These are phyloP conservation scores for Heliornis fulica DNA, from an alignment of 2,113 vertebrate genomes.

Conservation along the genomic window DNA sequence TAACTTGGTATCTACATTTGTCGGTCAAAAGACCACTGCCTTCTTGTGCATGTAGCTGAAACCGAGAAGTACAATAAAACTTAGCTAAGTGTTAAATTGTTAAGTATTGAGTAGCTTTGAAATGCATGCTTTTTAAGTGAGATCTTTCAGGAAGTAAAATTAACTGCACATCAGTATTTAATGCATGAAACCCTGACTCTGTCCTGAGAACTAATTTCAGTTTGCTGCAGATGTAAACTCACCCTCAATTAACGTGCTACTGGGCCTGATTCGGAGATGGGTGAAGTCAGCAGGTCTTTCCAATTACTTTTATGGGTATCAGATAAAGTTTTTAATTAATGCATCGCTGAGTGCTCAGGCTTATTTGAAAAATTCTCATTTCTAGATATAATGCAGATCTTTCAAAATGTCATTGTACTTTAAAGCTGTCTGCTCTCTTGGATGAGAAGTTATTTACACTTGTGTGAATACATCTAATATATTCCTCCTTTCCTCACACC, in stretches of 20 bases:
- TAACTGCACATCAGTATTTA: not conserved
- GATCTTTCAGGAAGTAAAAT: not conserved
- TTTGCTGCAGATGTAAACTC: conserved; percentile 24
- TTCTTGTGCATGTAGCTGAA: not conserved
- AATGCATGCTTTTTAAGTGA: not conserved
- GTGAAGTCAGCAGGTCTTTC: conserved; percentile 39
- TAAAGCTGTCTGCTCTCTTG: conserved; percentile 52
- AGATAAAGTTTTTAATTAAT: conserved; percentile 61
- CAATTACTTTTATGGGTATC: conserved; percentile 51
- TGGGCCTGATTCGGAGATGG: conserved; percentile 32
- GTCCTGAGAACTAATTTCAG: conserved; percentile 8
- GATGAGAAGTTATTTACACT: conserved; percentile 62
- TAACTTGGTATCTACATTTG: not conserved
- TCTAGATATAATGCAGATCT: conserved; percentile 42
- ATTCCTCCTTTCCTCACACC: conserved; percentile 28
- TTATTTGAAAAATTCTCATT: conserved; percentile 31
- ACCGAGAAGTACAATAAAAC: not conserved
- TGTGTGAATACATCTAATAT: conserved; percentile 48
- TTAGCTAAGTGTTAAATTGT: not conserved
- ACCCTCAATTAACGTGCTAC: not conserved
- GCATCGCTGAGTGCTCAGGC: conserved; percentile 21
- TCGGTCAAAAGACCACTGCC: not conserved
- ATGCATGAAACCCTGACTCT: not conserved
- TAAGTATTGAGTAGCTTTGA: not conserved
- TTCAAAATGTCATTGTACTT: conserved; percentile 63